These are phyloP conservation scores for Helogale parvula DNA, from an alignment of 2,113 vertebrate species.

Conservation along the genomic window DNA sequence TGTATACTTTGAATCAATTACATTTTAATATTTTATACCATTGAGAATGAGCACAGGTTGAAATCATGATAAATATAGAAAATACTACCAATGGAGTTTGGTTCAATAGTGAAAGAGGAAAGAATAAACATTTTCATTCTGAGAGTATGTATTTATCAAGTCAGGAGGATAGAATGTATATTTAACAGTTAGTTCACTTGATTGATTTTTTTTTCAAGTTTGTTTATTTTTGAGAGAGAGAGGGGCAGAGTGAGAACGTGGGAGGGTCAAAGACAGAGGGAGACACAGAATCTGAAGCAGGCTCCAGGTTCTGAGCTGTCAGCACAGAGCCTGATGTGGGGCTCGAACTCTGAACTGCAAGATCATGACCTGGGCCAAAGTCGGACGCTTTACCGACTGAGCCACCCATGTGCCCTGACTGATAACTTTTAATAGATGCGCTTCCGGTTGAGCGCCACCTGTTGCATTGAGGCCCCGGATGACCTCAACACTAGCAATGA, in stretches of 20 bases:
- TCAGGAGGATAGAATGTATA: neutral
- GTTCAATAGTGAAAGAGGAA: neutral
- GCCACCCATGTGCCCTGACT: too few relatives aligned
- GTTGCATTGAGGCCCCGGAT: neutral
- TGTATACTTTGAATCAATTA: neutral
- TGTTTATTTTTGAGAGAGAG: too few relatives aligned
- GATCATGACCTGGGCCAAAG: too few relatives aligned
- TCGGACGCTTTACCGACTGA: too few relatives aligned
- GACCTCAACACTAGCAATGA: neutral
- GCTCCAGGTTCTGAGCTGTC: too few relatives aligned
- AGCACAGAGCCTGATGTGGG: too few relatives aligned
- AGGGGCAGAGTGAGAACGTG: too few relatives aligned
- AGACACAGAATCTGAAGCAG: too few relatives aligned
- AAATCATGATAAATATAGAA: neutral
- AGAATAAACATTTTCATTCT: neutral
- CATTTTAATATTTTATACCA: slow-evolving; percentile 15
- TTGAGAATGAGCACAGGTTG: neutral
- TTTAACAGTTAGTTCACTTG: neutral
- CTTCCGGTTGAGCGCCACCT: neutral
- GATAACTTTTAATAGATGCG: neutral
- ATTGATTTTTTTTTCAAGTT: neutral
- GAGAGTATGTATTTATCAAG: neutral
- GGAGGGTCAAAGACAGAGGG: too few relatives aligned
- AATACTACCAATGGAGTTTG: neutral
- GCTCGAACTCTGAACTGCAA: too few relatives aligned